These are phyloP conservation scores for Perdita meconis DNA, from an alignment of 2,888 invertebrate species.

Conservation along the genomic window DNA sequence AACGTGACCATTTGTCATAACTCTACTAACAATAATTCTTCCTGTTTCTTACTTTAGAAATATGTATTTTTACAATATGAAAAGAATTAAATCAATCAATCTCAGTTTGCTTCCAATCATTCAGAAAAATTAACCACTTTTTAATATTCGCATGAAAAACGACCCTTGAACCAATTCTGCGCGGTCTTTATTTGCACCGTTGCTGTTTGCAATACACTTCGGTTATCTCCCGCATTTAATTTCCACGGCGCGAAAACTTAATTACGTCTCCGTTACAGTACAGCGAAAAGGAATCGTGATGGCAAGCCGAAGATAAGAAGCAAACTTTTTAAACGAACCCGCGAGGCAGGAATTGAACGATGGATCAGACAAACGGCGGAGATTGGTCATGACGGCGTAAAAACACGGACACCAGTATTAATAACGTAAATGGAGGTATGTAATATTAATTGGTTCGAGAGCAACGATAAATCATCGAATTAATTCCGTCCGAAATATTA, in stretches of 20 bases:
- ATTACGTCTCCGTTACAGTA: background rate
- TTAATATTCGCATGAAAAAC: too few relatives aligned
- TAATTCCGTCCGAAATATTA: background rate
- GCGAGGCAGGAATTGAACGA: background rate
- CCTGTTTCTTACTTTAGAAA: too few relatives aligned
- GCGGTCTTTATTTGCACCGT: background rate
- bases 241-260: background rate
- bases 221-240: conserved; percentile 10
- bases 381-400: background rate
- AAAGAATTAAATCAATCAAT: too few relatives aligned
- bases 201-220: background rate
- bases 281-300: background rate
- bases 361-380: background rate
- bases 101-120: too few relatives aligned
- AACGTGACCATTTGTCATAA: too few relatives aligned
- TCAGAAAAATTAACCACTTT: too few relatives aligned
- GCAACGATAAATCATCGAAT: conserved; percentile 3
- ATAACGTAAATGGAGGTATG: background rate
- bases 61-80: too few relatives aligned
- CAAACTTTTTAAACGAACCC: conserved; percentile 4
- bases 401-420: background rate
- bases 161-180: conserved; percentile 7
- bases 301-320: background rate
- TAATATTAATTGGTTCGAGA: background rate
- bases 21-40: too few relatives aligned